phyloP scores from a whole-genome alignment of 92 coral and sea anemone genomes.

The Plumapathes pennacea region DNA sequence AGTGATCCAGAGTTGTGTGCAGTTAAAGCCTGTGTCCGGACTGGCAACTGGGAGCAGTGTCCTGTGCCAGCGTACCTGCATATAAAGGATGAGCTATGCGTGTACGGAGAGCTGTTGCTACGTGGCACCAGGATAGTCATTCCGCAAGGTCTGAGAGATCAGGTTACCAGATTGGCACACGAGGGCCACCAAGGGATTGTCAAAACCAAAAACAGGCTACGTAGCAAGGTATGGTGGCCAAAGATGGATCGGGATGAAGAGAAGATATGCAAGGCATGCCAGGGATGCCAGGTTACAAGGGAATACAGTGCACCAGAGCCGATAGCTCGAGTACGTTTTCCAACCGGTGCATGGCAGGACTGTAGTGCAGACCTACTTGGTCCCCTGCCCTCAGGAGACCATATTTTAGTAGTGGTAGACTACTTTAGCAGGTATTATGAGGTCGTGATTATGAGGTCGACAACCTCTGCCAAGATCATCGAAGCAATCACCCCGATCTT shows the following conservation, averaged over 20 bases:
- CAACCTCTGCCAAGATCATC: slow-evolving; percentile 19
- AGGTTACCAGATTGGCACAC: slow-evolving; percentile 23
- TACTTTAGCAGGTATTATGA: slow-evolving; percentile 28
- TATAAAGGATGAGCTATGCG: slow-evolving; percentile 22
- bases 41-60: slow-evolving; percentile 19
- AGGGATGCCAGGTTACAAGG: slow-evolving; percentile 40
- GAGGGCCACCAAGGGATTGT: slow-evolving; percentile 26
- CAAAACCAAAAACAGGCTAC: slow-evolving; percentile 27
- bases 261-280: slow-evolving; percentile 18
- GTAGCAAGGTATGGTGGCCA: slow-evolving; percentile 47
- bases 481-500: slow-evolving; percentile 24
- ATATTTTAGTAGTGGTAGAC: slow-evolving; percentile 15
- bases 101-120: slow-evolving; percentile 15
- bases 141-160: neutral
- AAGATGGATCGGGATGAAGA: slow-evolving; percentile 42
- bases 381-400: slow-evolving; percentile 31
- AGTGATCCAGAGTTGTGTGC: neutral
- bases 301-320: slow-evolving; percentile 23
- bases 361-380: slow-evolving; percentile 26
- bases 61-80: slow-evolving; percentile 3
- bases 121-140: slow-evolving; percentile 16
- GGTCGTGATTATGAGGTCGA: slow-evolving; percentile 24
- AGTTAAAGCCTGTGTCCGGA: slow-evolving; percentile 1
- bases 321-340: slow-evolving; percentile 11
- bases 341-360: slow-evolving; percentile 41